These are phyloP conservation scores for Calliphora vicina DNA, from an alignment of 1,140 invertebrate genomes.

Conservation along the genomic window DNA sequence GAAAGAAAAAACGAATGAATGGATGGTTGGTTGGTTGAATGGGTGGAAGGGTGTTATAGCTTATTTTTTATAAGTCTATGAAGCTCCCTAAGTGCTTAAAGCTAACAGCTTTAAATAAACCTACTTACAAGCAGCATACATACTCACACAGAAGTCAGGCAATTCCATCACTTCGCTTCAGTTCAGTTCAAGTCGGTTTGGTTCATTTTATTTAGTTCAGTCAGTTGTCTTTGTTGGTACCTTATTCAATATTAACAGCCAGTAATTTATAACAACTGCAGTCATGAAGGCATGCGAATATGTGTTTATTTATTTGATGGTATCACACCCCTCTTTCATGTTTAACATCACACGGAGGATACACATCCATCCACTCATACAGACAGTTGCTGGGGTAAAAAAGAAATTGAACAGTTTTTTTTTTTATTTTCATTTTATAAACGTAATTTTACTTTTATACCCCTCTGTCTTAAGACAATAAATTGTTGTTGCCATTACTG, in stretches of 20 bases:
- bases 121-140: not conserved
- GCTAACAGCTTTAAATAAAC: not conserved
- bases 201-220: not conserved
- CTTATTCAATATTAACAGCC: slow-evolving; percentile 5
- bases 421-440: not conserved
- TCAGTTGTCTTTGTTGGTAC: not conserved
- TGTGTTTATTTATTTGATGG: not conserved
- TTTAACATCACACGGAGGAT: not conserved
- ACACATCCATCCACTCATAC: not conserved
- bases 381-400: not conserved
- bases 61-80: not conserved
- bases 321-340: not conserved
- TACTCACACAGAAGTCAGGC: not conserved
- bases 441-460: not conserved
- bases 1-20: not conserved
- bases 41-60: not conserved
- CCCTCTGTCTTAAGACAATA: not conserved
- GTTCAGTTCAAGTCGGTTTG: too few relatives aligned
- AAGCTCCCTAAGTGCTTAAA: slow-evolving; percentile 9
- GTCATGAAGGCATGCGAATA: not conserved
- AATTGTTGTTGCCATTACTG: not conserved
- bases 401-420: not conserved
- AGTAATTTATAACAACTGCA: slow-evolving; percentile 6
- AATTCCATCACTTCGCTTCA: not conserved
- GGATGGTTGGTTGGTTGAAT: not conserved